Percentiles rank a stretch among this genome's conserved stretches.
phyloP scores from a whole-genome alignment of 2,888 invertebrate species.

The Microchrysa polita region DNA sequence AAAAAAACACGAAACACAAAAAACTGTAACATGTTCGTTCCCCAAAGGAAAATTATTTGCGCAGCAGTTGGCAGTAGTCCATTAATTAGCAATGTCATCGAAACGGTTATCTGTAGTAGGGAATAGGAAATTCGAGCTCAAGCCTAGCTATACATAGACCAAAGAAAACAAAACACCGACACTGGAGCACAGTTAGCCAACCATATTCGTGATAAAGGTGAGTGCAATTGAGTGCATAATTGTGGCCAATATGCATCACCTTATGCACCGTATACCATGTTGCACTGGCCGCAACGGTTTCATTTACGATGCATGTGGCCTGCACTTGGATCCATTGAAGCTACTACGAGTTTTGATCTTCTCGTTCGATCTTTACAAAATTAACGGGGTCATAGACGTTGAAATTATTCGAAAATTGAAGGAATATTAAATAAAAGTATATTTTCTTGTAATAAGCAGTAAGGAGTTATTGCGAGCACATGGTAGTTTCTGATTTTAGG shows the following conservation, averaged over 20 bases:
- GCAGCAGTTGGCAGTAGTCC: conserved; percentile 52
- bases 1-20: conserved; percentile 6
- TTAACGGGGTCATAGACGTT: conserved; percentile 18
- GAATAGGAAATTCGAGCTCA: conserved; percentile 40
- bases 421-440: too few species aligned
- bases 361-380: conserved; percentile 14
- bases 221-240: conserved; percentile 43
- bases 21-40: conserved; percentile 37
- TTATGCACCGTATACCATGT: conserved; percentile 19
- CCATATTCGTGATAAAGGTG: conserved; percentile 48
- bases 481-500: too few species aligned
- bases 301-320: conserved; percentile 13
- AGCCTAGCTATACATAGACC: conserved; percentile 25
- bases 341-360: not conserved
- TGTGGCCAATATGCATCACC: conserved; percentile 38
- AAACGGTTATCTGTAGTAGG: conserved; percentile 54
- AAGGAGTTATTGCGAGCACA: too few species aligned
- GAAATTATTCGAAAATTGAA: too few species aligned
- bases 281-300: conserved; percentile 25
- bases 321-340: conserved; percentile 5
- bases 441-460: too few species aligned
- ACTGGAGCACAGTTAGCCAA: conserved; percentile 39
- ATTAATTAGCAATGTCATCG: conserved; percentile 56
- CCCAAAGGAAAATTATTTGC: conserved; percentile 41
- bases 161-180: conserved; percentile 29